These are phyloP conservation scores for Anas platyrhynchos DNA, from an alignment of 2,113 vertebrate genomes.

Conservation along the genomic window DNA sequence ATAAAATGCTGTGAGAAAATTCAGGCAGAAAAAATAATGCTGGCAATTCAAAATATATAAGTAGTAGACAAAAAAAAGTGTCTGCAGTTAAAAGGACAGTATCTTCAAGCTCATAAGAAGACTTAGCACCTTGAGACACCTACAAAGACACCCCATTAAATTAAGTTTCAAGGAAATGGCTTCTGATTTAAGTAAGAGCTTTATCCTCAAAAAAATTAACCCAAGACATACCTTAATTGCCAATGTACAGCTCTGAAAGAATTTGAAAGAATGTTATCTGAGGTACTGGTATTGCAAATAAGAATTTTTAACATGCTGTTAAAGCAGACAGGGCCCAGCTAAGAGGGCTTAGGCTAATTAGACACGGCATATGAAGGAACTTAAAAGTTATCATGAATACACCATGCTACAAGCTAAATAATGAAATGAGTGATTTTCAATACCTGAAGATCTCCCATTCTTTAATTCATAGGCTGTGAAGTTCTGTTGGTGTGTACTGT, in stretches of 20 bases:
- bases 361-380: neutral
- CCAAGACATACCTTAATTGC: neutral
- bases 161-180: neutral
- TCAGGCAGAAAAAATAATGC: neutral
- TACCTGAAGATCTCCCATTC: neutral
- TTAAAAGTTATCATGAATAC: neutral
- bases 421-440: neutral
- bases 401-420: neutral
- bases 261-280: neutral
- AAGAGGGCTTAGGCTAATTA: neutral
- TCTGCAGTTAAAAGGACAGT: neutral
- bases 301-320: neutral
- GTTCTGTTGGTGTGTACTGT: neutral
- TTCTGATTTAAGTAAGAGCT: neutral
- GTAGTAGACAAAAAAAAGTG: neutral
- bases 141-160: neutral
- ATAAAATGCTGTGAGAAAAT: neutral
- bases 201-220: neutral
- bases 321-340: neutral
- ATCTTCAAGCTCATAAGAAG: neutral
- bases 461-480: neutral
- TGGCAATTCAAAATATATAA: neutral
- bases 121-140: neutral
- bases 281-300: neutral
- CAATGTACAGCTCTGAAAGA: neutral